phyloP scores from a whole-genome alignment of 2,888 invertebrate species.

The Psylliodes chrysocephalus region DNA sequence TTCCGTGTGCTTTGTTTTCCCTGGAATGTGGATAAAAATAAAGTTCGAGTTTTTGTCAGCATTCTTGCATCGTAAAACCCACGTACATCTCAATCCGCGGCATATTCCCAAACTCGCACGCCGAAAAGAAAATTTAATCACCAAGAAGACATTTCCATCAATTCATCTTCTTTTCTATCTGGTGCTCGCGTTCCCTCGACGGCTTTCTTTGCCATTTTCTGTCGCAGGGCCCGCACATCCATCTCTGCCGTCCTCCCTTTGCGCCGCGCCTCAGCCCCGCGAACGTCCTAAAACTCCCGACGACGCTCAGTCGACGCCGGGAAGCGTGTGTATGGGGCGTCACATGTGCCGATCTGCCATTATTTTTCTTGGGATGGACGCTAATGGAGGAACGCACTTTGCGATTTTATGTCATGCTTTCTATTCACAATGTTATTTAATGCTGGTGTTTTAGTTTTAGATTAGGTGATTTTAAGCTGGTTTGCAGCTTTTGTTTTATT shows the following conservation, averaged over 20 bases:
- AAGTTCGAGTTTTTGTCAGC: too few relatives aligned
- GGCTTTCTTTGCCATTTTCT: constrained; percentile 63
- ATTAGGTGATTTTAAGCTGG: too few relatives aligned
- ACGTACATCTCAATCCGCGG: constrained; percentile 24
- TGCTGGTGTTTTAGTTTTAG: too few relatives aligned
- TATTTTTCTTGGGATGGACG: constrained; percentile 49
- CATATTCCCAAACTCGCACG: constrained; percentile 49
- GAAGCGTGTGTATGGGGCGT: constrained; percentile 51
- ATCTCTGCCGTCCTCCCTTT: constrained; percentile 44
- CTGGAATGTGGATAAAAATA: too few relatives aligned
- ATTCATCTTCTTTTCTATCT: constrained; percentile 61
- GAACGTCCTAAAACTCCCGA: constrained; percentile 23
- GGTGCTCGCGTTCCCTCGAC: constrained; percentile 52
- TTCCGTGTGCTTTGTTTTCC: too few relatives aligned
- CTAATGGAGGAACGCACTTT: constrained; percentile 34
- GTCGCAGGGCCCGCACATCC: constrained; percentile 53
- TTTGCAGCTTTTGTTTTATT: too few relatives aligned
- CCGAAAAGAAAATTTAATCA: constrained; percentile 65
- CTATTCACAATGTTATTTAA: neutral
- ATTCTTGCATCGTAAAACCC: constrained; percentile 8
- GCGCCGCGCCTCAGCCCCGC: constrained; percentile 32
- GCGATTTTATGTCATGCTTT: neutral
- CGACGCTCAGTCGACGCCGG: constrained; percentile 49
- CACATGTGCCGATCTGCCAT: constrained; percentile 57
- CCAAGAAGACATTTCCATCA: constrained; percentile 63